Evolutionary conservation across 2,888 invertebrate species (phyloP).

Genomic region (Empis stercorea): DNA sequence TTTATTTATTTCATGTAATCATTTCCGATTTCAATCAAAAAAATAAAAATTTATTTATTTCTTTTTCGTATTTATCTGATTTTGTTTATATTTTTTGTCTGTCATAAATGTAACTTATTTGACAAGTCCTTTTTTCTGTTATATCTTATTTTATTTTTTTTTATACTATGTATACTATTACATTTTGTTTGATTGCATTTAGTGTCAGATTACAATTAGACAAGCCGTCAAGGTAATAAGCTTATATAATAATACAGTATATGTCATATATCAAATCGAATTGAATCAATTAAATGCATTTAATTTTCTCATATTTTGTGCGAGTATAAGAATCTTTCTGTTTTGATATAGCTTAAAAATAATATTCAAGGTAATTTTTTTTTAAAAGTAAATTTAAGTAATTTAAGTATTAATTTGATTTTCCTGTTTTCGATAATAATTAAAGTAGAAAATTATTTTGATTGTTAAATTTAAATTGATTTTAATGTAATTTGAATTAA

Average conservation of each 20-base stretch:
- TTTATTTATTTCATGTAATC: too few species aligned
- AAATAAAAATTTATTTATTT: neutral
- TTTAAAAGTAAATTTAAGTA: too few species aligned
- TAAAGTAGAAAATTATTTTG: too few species aligned
- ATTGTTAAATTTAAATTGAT: too few species aligned
- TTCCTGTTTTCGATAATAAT: too few species aligned
- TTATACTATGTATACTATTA: neutral
- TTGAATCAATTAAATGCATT: constrained; percentile 5
- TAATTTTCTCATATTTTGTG: neutral
- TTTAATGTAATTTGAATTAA: too few species aligned
- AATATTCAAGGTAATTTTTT: too few species aligned
- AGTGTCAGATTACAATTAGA: neutral
- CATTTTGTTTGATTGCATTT: neutral
- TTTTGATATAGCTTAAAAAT: too few species aligned
- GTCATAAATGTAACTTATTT: neutral
- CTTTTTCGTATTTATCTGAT: neutral
- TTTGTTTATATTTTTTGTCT: neutral
- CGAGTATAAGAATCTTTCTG: too few species aligned
- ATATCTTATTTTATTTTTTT: neutral
- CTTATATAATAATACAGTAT: neutral
- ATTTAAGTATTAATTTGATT: too few species aligned
- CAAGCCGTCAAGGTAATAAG: neutral
- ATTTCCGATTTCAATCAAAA: too few species aligned
- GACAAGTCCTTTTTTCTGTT: neutral
- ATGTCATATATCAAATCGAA: neutral